Evolutionary conservation across 2,888 invertebrate genomes (phyloP), one percentile per base, ranked within the genome.

Genomic region (Oxytorus armatus): DNA sequence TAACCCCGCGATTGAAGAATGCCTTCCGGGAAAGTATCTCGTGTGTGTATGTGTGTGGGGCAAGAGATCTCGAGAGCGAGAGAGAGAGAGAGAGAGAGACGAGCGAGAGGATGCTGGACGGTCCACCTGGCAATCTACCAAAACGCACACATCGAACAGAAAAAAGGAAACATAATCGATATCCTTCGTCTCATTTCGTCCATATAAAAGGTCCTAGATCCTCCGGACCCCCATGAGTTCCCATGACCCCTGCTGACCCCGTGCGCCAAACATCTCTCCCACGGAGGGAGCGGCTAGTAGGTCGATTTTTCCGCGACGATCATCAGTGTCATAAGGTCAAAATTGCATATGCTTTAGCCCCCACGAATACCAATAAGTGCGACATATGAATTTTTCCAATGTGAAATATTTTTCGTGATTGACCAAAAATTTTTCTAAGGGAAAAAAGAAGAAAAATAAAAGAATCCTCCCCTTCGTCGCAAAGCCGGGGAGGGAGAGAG

Each of bases 151-250:
- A 70, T 42, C 11, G 39, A 63, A 79, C 66, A 70, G 59, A 76
- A 51, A 73, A 25, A 51, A 74, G 68, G 63, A 74, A 63, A 61
- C 51, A 25, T 39, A 66, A 70, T 70, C 70, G 79, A 66, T 18
- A 8, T 49, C 18, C 49, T 7, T 53, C 53, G 39, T 25, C 53
- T 57, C 44, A 55, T 55, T 39, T 25, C 11, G 68, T 49, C 0
- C n/a, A 49, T 14, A 21, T 49, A 66, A 55, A 68, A 79, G 80
- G 69, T 39, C 23, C 14, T 39, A 53, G 39, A 53, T 70, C 82
- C 77, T 66, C 39, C 61, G 72, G 89, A 91, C 91, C 91, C 91
- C 91, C 91, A 91, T 86, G 91, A 86, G 90, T 91, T 91, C 91
- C 91, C 91, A 91, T 91, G 90, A 89, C 89, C 91, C 85, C 86